These are phyloP conservation scores for Matsumurasca onukii DNA, from an alignment of 1,140 invertebrate genomes.

Conservation along the genomic window DNA sequence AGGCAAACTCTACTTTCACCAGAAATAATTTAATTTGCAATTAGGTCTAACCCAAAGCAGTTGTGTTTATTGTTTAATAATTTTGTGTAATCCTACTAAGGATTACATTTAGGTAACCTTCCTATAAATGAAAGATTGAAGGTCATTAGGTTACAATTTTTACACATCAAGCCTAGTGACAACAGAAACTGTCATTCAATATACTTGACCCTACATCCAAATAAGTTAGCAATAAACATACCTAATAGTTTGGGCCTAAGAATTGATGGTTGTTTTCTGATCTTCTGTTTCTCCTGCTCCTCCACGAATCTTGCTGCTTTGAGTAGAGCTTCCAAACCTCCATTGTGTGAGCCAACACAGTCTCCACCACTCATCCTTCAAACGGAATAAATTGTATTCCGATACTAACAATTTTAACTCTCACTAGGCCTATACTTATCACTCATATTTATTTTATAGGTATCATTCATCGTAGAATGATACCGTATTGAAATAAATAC, in stretches of 20 bases:
- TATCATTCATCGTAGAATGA: not conserved
- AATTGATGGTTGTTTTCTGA: not conserved
- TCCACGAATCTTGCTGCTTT: constrained; percentile 26
- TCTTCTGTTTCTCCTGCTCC: constrained; percentile 25
- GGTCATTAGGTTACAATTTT: no score
- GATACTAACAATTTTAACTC: constrained; percentile 15
- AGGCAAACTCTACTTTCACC: no score
- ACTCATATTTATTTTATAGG: not conserved
- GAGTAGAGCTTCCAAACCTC: constrained; percentile 27
- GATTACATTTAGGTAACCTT: no score
- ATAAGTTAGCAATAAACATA: no score
- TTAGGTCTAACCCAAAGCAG: no score
- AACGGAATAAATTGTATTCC: constrained; percentile 35
- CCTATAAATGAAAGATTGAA: no score
- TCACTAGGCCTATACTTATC: not conserved
- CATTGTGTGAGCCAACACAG: constrained; percentile 39
- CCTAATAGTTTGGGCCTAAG: not conserved
- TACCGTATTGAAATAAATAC: not conserved
- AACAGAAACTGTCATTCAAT: no score
- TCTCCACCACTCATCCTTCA: constrained; percentile 49
- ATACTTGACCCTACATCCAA: no score
- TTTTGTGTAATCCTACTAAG: no score
- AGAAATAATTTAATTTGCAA: no score
- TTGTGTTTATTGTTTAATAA: no score
- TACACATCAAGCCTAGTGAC: no score